phyloP scores from a whole-genome alignment of 2,113 vertebrate species.

The Ranitomeya variabilis region DNA sequence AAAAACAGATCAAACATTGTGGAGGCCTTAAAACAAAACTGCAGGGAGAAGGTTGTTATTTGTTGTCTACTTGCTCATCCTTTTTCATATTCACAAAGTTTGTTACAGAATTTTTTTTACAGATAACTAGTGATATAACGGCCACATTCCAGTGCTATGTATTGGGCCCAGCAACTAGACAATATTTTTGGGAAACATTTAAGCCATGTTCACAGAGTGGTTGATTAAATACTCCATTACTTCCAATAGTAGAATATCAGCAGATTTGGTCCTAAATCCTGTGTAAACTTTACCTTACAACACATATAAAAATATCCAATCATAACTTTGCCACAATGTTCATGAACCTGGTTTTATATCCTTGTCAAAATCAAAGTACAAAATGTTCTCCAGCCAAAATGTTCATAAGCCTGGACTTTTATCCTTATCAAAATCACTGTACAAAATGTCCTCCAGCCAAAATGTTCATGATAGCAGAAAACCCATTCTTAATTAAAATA shows the following conservation, averaged over 20 bases:
- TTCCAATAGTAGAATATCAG: no score
- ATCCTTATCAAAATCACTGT: conserved; percentile 46
- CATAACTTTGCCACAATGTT: not conserved
- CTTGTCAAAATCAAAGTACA: conserved; percentile 58
- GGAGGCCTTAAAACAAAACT: not conserved
- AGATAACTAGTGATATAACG: not conserved
- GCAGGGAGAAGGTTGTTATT: not conserved
- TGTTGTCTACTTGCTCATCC: not conserved
- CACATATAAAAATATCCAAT: not conserved
- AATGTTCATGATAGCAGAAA: no score
- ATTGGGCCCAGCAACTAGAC: not conserved
- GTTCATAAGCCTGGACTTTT: conserved; percentile 61
- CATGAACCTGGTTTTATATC: conserved; percentile 9
- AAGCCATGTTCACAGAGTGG: no score
- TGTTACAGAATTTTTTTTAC: not conserved
- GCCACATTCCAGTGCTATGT: not conserved
- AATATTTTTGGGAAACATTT: not conserved
- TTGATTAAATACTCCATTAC: no score
- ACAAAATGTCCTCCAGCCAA: conserved; percentile 43
- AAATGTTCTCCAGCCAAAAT: not conserved
- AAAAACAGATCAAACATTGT: not conserved
- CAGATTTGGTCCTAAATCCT: no score
- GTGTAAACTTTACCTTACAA: not conserved
- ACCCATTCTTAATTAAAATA: no score
- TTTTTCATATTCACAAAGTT: not conserved